Evolutionary conservation across 2,113 vertebrate species (phyloP).

Genomic region (Actenoides hombroni): DNA sequence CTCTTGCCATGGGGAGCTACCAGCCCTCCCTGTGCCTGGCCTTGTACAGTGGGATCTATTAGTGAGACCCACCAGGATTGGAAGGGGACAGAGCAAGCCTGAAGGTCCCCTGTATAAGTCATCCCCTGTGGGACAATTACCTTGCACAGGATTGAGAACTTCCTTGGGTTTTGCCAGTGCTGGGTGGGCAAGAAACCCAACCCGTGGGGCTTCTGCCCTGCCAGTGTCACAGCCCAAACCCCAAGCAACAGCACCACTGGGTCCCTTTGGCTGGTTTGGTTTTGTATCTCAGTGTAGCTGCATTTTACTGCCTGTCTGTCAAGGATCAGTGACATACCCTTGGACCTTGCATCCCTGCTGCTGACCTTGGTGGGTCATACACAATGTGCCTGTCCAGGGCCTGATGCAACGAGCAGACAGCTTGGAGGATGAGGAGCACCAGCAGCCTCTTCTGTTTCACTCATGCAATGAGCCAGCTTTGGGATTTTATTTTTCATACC

Average conservation of each 20-base stretch:
- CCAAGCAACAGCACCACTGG: background rate
- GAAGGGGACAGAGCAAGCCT: background rate
- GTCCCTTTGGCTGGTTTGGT: background rate
- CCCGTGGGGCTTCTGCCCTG: fast-evolving
- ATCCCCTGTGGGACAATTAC: background rate
- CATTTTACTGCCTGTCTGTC: background rate
- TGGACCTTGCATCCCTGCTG: background rate
- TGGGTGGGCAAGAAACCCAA: background rate
- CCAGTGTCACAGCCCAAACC: background rate
- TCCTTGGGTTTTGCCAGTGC: fast-evolving
- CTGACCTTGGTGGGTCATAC: background rate
- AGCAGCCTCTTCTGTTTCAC: background rate
- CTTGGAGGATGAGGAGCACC: background rate
- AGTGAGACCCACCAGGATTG: background rate
- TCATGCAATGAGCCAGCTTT: background rate
- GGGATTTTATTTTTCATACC: background rate
- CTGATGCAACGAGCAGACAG: background rate
- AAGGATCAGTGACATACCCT: background rate
- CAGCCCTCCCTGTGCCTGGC: background rate
- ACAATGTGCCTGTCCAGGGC: background rate
- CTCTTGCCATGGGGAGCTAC: background rate
- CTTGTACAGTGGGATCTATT: fast-evolving
- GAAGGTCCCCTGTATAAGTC: fast-evolving
- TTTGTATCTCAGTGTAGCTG: background rate
- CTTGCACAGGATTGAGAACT: fast-evolving